Evolutionary conservation across 2,888 invertebrate species (phyloP).

Genomic region (Tiliacea citrago): DNA sequence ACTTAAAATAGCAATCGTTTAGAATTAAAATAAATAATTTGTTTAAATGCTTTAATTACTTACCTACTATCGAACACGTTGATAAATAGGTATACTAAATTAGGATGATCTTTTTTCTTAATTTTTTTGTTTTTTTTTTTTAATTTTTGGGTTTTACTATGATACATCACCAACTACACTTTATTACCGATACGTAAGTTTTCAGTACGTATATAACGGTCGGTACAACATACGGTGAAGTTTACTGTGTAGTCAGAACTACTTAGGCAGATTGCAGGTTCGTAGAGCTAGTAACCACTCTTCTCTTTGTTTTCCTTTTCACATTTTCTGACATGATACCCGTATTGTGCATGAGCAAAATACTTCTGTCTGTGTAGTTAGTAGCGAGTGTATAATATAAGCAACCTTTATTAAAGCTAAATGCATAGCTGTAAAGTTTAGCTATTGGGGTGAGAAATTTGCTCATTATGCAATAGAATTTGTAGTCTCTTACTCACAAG

Average conservation of each 20-base stretch:
- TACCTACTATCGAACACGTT: too few species aligned
- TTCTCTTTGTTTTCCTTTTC: conserved; percentile 47
- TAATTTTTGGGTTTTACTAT: neutral
- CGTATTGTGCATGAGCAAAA: conserved; percentile 34
- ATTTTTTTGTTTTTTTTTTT: too few species aligned
- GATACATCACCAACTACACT: neutral
- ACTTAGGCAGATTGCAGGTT: conserved; percentile 51
- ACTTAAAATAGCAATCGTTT: too few species aligned
- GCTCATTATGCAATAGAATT: neutral
- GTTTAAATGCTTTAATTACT: too few species aligned
- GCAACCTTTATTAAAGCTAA: neutral
- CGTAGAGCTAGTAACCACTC: conserved; percentile 39
- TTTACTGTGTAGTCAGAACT: conserved; percentile 45
- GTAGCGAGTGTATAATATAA: neutral
- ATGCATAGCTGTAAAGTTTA: neutral
- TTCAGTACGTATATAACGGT: conserved; percentile 1
- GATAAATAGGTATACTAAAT: too few species aligned
- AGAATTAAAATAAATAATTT: too few species aligned
- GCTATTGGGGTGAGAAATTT: neutral
- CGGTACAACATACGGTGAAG: conserved; percentile 22
- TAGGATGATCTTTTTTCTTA: too few species aligned
- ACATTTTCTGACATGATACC: conserved; percentile 45
- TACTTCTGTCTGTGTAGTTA: conserved; percentile 5
- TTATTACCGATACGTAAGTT: neutral
- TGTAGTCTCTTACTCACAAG: neutral